These are phyloP conservation scores for Idaea biselata DNA, from an alignment of 2,888 invertebrate genomes.

Conservation along the genomic window DNA sequence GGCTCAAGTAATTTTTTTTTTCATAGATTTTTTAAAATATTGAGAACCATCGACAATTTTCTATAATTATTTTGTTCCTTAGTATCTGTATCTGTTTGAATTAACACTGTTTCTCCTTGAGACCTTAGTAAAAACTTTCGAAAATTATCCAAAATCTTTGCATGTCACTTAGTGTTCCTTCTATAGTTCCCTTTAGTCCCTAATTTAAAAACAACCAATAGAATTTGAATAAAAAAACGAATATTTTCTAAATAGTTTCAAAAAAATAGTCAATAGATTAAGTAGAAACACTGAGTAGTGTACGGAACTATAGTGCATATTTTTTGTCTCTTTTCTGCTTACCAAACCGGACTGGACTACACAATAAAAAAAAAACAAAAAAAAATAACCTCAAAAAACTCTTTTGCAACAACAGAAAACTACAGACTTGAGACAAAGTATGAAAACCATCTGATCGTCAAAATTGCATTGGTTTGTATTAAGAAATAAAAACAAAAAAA, in stretches of 20 bases:
- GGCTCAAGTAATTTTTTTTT: too few species aligned
- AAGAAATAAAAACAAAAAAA: slow-evolving; percentile 31
- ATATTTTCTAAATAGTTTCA: slow-evolving; percentile 14
- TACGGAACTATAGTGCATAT: slow-evolving; percentile 69
- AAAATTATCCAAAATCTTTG: slow-evolving; percentile 16
- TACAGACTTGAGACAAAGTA: slow-evolving; percentile 98
- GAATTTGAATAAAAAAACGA: slow-evolving; percentile 20
- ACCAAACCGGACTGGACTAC: slow-evolving; percentile 71
- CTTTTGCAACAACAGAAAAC: slow-evolving; percentile 88
- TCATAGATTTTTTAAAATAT: background rate
- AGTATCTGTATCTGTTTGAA: background rate
- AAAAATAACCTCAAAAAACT: slow-evolving; percentile 48
- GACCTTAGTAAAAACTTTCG: slow-evolving; percentile 1
- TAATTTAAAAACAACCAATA: slow-evolving; percentile 10
- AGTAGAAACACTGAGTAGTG: slow-evolving; percentile 33
- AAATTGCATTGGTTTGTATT: slow-evolving; percentile 95
- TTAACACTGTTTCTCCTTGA: background rate
- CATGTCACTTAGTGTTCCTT: slow-evolving; percentile 25
- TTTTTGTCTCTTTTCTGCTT: slow-evolving; percentile 77
- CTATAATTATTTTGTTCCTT: background rate
- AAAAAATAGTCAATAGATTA: slow-evolving; percentile 27
- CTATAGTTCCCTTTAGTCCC: slow-evolving; percentile 26
- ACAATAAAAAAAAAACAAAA: slow-evolving; percentile 33
- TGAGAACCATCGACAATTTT: background rate
- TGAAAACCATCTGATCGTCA: slow-evolving; percentile 98